Conservation (phyloP, 2,797 vertebrate genomes). For the Notamacropus eugenii region DNA sequence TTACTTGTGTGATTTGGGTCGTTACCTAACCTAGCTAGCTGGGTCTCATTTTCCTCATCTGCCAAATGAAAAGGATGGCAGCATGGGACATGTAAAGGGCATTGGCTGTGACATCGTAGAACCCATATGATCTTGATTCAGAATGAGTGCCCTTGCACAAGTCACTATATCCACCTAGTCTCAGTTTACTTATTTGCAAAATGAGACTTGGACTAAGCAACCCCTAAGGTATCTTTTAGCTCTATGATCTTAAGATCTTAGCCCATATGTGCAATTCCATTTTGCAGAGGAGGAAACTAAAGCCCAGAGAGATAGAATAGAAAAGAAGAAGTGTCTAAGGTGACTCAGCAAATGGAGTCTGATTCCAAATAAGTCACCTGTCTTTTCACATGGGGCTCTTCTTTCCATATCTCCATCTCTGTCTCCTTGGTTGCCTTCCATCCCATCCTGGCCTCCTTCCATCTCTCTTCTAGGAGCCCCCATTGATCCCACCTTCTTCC, state of each 20-base stretch:
- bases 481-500: conserved; percentile 77
- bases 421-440: background rate
- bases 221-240: background rate
- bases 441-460: background rate
- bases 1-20: background rate
- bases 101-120: background rate
- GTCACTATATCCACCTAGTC: background rate
- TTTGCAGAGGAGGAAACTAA: background rate
- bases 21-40: background rate
- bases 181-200: background rate
- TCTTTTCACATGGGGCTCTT: background rate
- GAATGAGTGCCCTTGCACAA: background rate
- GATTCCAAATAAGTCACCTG: background rate
- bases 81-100: background rate
- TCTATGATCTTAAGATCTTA: background rate
- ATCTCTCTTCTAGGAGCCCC: conserved; percentile 65
- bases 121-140: background rate
- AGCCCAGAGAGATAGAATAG: background rate
- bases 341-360: background rate
- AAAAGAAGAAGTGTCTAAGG: background rate
- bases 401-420: background rate
- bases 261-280: background rate
- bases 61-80: background rate
- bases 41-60: background rate
- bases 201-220: background rate